Percentiles rank a stretch among this genome's conserved stretches.
Conservation (phyloP, 1,140 invertebrate species). For the Pissodes strobi region DNA sequence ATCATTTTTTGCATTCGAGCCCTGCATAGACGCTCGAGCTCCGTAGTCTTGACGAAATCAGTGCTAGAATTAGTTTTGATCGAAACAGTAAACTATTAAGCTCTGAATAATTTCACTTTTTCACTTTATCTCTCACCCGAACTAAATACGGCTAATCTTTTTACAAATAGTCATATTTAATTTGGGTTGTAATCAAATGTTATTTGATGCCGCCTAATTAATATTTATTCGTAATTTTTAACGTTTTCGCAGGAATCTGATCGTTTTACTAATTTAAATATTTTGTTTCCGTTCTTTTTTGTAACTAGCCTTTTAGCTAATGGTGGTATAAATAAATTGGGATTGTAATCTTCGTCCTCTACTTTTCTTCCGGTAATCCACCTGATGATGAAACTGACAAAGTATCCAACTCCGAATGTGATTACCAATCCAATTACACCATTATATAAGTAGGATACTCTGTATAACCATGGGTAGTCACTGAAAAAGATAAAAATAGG, state of each 20-base stretch:
- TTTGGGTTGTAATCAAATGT: too few relatives aligned
- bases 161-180: too few relatives aligned
- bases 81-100: too few relatives aligned
- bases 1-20: too few relatives aligned
- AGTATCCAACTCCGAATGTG: conserved; percentile 67
- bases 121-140: too few relatives aligned
- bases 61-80: too few relatives aligned
- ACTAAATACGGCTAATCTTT: too few relatives aligned
- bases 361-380: conserved; percentile 46
- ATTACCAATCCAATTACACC: conserved; percentile 70
- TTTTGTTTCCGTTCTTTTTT: conserved; percentile 19
- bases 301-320: conserved; percentile 60
- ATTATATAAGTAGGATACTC: conserved; percentile 89
- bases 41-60: too few relatives aligned
- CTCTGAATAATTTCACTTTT: too few relatives aligned
- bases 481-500: conserved; percentile 46
- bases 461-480: conserved; percentile 70
- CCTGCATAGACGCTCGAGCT: too few relatives aligned
- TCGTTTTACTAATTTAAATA: neutral
- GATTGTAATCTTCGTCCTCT: conserved; percentile 54
- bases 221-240: too few relatives aligned
- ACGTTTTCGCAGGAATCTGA: neutral
- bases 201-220: too few relatives aligned
- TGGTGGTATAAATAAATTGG: conserved; percentile 68
- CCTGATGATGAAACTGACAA: conserved; percentile 60